Base-by-base conservation (phyloP, 1,140 invertebrate genomes). In the Cataglyphis hispanica region DNA sequence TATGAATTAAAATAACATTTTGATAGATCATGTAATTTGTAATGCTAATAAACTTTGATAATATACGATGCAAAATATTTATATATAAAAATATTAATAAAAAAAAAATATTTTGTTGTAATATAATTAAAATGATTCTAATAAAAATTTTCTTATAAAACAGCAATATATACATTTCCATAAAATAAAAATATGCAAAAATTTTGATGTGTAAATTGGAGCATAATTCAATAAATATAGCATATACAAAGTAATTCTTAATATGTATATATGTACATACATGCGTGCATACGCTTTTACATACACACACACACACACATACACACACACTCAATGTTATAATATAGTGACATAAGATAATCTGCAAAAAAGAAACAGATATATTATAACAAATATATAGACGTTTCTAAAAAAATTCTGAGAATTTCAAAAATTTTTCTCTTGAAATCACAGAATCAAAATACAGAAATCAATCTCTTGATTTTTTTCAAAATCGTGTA, bases 291-390 rank as follows among this genome's bases (percentile, higher is more conserved):
- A 25, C 22, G 31, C 4, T 31, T 31, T 31, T 31, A 61, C 11
- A 61, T 7, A 22, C 10, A 25, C 10, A 13, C 25, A 61, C 22
- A 19, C 6, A 8, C 10, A 22, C 10, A 25, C 10, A 13, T 13
- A 61, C 22, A 19, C 6, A 8, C 10, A 10, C 4, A 27, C 22
- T 19, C 46, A 50, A 19, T 19, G 16, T 7, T 37, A 25, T 80
- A 43, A 50, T 46, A 58, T 43, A 70, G 31, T 69, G 19, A 43
- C 34, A 19, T 46, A 34, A 61, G 37, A 61, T 60, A n/a, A 83
- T 72, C 78, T 83, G 67, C 2, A n/a, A 74, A 83, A 60, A 34
- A 25, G 7, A 31, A 43, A 19, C 72, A 83, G 34, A 72, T 31
- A 43, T 16, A 81, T 81, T 3, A 63, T 31, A 22, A 40, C 31